These are phyloP conservation scores for Periplaneta americana DNA, from an alignment of 1,140 invertebrate species.

Conservation along the genomic window DNA sequence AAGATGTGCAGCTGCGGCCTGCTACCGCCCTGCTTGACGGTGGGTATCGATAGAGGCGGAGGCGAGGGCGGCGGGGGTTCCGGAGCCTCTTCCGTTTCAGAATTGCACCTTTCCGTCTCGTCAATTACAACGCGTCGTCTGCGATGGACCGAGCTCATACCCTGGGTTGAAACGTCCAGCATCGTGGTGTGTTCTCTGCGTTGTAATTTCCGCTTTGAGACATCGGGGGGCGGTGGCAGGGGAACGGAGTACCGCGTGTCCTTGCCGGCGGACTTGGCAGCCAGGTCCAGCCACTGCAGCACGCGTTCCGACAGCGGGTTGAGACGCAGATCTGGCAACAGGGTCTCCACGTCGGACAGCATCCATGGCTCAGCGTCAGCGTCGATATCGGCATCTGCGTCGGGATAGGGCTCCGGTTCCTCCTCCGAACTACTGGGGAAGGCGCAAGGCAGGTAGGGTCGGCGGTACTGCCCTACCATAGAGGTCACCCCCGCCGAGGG, in stretches of 20 bases:
- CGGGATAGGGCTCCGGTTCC: neutral
- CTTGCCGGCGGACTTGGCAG: slow-evolving; percentile 29
- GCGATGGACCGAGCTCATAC: neutral
- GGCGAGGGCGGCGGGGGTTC: neutral
- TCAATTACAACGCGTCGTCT: neutral
- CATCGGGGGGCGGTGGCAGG: slow-evolving; percentile 7
- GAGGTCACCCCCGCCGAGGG: neutral
- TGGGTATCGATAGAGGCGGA: neutral
- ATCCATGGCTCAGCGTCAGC: neutral
- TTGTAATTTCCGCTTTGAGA: neutral
- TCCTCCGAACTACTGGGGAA: slow-evolving; percentile 10
- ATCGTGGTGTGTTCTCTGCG: neutral
- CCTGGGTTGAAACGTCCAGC: neutral
- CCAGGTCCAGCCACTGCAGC: slow-evolving; percentile 52
- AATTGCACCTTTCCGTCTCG: neutral
- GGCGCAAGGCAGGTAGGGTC: slow-evolving; percentile 1
- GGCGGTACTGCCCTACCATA: neutral
- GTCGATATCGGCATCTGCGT: neutral
- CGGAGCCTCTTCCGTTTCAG: neutral
- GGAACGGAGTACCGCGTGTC: too few species aligned
- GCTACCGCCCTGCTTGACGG: neutral
- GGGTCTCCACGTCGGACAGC: neutral
- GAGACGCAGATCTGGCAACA: neutral
- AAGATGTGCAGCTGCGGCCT: slow-evolving; percentile 57
- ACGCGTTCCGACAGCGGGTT: slow-evolving; percentile 48